These are phyloP conservation scores for Marmota flaviventris DNA, from an alignment of 2,113 vertebrate species.

Conservation along the genomic window DNA sequence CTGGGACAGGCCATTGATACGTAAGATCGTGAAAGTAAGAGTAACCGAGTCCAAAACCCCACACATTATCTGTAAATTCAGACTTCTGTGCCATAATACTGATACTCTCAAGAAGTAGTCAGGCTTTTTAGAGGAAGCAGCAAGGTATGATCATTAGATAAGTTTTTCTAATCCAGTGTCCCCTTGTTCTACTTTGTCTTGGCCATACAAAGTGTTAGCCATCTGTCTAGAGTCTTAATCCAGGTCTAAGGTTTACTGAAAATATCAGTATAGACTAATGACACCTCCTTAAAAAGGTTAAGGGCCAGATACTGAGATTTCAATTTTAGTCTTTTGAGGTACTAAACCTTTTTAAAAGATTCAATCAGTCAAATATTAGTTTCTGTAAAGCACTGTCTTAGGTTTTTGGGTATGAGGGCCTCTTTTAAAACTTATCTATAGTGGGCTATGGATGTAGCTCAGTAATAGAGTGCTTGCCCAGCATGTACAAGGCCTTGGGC, in stretches of 20 bases:
- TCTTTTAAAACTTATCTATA: neutral
- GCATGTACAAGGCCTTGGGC: no score
- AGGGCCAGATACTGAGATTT: neutral
- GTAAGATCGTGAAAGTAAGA: neutral
- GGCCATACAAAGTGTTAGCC: neutral
- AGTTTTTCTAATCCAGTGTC: neutral
- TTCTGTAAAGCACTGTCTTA: neutral
- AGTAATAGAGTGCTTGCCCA: no score
- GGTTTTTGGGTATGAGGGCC: neutral
- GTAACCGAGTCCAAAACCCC: neutral
- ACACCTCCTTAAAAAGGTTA: neutral
- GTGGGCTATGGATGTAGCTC: no score
- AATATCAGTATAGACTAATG: neutral
- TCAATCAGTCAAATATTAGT: neutral
- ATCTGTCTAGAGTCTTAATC: neutral
- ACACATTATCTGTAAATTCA: neutral
- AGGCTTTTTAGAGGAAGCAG: neutral
- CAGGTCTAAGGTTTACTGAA: neutral
- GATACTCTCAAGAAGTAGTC: neutral
- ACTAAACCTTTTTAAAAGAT: neutral
- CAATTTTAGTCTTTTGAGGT: conserved; percentile 22
- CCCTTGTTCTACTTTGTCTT: conserved; percentile 31
- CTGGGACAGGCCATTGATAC: neutral
- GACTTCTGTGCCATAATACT: neutral
- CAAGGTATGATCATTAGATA: neutral